Percentiles rank a stretch among this genome's conserved stretches.
phyloP scores from a whole-genome alignment of 2,888 invertebrate genomes.

The Lasioglossum pauxillum region DNA sequence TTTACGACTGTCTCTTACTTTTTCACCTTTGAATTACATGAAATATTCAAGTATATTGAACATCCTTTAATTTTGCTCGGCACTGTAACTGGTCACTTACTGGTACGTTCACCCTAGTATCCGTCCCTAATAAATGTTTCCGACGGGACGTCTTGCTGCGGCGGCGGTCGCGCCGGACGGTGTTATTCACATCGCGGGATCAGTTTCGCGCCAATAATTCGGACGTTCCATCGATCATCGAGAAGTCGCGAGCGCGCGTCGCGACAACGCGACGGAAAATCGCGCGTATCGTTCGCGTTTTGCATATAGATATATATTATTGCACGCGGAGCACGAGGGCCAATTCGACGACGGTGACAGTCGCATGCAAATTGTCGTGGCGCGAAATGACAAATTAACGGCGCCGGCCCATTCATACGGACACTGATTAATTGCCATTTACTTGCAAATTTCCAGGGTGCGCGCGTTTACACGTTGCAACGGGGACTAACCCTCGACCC shows the following conservation, averaged over 20 bases:
- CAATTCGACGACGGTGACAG: constrained; percentile 63
- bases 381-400: constrained; percentile 82
- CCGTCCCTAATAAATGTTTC: constrained; percentile 14
- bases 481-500: constrained; percentile 60
- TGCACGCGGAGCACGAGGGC: constrained; percentile 25
- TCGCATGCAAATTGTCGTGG: constrained; percentile 78
- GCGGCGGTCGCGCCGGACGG: neutral
- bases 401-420: constrained; percentile 77
- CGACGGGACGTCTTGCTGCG: constrained; percentile 11
- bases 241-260: neutral
- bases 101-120: neutral
- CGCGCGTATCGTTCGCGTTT: constrained; percentile 20
- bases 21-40: no score
- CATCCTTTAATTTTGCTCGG: no score
- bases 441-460: constrained; percentile 82
- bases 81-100: neutral
- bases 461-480: constrained; percentile 75
- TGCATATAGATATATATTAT: constrained; percentile 20
- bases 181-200: constrained; percentile 28
- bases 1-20: no score
- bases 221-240: constrained; percentile 42
- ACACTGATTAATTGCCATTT: constrained; percentile 84
- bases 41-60: neutral
- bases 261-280: neutral
- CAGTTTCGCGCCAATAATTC: constrained; percentile 38